Base-by-base conservation (phyloP, 2,888 invertebrate species). In the Geotrupes spiniger region DNA sequence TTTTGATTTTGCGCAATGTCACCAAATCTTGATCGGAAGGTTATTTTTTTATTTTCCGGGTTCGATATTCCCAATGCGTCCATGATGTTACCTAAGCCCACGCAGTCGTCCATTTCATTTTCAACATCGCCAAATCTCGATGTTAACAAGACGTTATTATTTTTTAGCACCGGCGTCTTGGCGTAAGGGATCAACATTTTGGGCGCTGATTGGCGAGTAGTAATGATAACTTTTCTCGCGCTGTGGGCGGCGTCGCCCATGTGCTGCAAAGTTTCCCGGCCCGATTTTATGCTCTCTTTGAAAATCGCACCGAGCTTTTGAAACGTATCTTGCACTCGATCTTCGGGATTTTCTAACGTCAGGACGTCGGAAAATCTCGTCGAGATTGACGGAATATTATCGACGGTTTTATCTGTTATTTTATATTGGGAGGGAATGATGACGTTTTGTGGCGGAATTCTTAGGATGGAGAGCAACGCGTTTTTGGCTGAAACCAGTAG, bases 21-120 rank as follows among this genome's bases (percentile, higher is more conserved):
- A 29, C 54, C 57, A 48, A 59, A 59, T 37, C 59, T 36, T 5
- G 57, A 51, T 49, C 53, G 44, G 8, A 59, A 40, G n/a, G 44
- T 10, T 11, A 21, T 21, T 6, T 59, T 53, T 15, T 54, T 45
- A 9, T 50, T 37, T 17, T 65, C 51, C 2, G 71, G 69, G 42
- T 68, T 65, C 1, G 70, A 64, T 2, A 72, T 33, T 3, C 71
- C 72, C 8, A 70, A 58, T 6, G 70, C 68, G 48, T 72, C 69
- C 56, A 69, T 56, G 2, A 73, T 54, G 17, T 69, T 55, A 2
- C 69, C 68, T 49, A 70, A 49, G 21, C 60, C 62, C 4, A 73
- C 60, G n/a, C 36, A 42, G 9, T 50, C 46, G 4, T 42, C 47
- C 4, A 21, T 28, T 17, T 46, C 41, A n/a, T 38, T 25, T 12